Percentiles rank a stretch among this genome's conserved stretches.
Evolutionary conservation across 1,140 invertebrate species (phyloP).

Genomic region (Drosophila bifasciata): DNA sequence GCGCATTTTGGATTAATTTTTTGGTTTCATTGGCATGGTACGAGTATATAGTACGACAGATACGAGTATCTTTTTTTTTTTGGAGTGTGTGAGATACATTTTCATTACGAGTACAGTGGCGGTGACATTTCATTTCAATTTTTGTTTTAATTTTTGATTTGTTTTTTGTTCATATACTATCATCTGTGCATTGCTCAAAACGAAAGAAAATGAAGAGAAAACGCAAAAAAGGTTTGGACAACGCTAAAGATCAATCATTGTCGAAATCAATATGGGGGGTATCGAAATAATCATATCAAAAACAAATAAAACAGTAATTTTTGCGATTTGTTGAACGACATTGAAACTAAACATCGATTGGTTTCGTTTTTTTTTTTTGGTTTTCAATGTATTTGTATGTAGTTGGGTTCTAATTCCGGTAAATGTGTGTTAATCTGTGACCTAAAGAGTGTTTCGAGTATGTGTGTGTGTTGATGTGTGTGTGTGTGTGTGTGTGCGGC

Average conservation of each 20-base stretch:
- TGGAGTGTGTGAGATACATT: conserved; percentile 70
- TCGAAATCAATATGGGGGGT: too few species aligned
- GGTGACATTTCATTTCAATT: conserved; percentile 56
- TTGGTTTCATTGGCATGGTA: conserved; percentile 48
- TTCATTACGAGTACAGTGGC: conserved; percentile 67
- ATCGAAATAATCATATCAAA: too few species aligned
- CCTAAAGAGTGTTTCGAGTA: conserved; percentile 41
- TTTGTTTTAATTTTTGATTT: conserved; percentile 17
- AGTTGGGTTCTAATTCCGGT: conserved; percentile 16
- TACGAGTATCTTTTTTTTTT: conserved; percentile 34
- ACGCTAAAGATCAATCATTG: too few species aligned
- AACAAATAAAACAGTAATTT: conserved; percentile 4
- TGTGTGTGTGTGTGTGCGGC: conserved; percentile 37
- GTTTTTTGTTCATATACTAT: conserved; percentile 26
- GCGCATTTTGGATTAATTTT: conserved; percentile 36
- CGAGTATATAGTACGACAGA: conserved; percentile 59
- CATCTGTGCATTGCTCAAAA: conserved; percentile 68
- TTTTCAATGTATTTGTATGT: conserved; percentile 30
- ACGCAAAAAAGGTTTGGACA: background rate
- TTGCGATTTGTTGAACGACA: conserved; percentile 47
- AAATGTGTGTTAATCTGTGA: conserved; percentile 48
- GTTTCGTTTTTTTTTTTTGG: conserved; percentile 43
- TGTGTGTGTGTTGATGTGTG: conserved; percentile 20
- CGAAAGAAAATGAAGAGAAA: conserved; percentile 26
- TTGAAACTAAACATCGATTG: conserved; percentile 77